Base-by-base conservation (phyloP, 2,888 invertebrate species). In the Nymphalis c-album region DNA sequence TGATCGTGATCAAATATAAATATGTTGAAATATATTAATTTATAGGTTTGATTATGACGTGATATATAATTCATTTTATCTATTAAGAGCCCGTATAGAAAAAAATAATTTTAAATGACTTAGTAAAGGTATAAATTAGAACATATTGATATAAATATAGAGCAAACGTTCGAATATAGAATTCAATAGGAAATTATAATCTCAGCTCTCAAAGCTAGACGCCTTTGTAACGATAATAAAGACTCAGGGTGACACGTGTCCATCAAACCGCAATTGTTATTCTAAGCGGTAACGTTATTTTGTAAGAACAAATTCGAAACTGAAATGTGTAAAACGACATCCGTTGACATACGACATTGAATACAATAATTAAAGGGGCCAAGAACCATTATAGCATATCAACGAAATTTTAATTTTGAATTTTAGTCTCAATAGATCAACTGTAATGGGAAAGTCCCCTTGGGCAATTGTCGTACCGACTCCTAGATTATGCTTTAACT, bases 221-320 rank as follows among this genome's bases (percentile, higher is more conserved):
- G 59, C 45, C 45, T 53, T 51, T 62, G 48, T 67, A 26, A 26
- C 26, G 13, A 57, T 55, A 46, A 57, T 35, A 47, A 40, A 31
- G 47, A 35, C 55, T 46, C 17, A 40, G 51, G 60, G 55, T 64
- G 68, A 55, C 62, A 65, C 53, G 40, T 62, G 69, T 31, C 69
- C 35, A 47, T 69, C 69, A 69, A 58, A 58, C 46, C 51, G 35
- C 60, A 47, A 62, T 63, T 69, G 64, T 50, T 51, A 64, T 58
- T 60, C 51, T 46, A 20, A 60, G 22, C 47, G 31, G 45, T 60
- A 26, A 20, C 20, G n/a, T n/a, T n/a, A 47, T 20, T 50, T 10
- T 50, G 50, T 50, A 10, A 0, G 50, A 50, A 20, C 50, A 18
- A 18, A 50, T 50, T 50, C 8, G 50, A 50, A 50, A 20, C 50